Conservation (phyloP, 2,113 vertebrate genomes). For the Pseudois nayaur region DNA sequence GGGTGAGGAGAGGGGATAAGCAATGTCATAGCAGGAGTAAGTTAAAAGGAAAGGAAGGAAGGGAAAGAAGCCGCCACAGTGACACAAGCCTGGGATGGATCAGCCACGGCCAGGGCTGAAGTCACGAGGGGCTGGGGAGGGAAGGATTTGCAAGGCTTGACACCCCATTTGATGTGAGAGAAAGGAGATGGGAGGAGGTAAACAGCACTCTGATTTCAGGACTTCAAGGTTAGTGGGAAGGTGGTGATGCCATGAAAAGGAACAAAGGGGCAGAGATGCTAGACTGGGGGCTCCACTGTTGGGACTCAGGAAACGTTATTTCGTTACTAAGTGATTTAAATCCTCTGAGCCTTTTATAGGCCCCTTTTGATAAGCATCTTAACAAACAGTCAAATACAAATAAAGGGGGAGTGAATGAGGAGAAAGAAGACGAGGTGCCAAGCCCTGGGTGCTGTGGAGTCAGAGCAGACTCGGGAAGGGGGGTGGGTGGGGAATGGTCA, state of each 20-base stretch:
- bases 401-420: neutral
- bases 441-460: neutral
- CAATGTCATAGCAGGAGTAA: neutral
- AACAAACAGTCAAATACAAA: neutral
- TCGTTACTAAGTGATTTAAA: neutral
- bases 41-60: neutral
- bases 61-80: neutral
- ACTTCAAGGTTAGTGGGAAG: neutral
- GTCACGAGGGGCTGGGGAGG: neutral
- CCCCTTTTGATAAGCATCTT: neutral
- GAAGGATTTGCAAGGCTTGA: neutral
- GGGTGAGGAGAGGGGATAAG: neutral
- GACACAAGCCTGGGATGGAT: neutral
- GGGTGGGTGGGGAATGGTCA: neutral
- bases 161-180: neutral
- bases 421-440: neutral
- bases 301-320: neutral
- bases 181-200: neutral
- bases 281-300: neutral
- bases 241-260: neutral
- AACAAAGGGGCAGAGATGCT: neutral
- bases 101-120: neutral
- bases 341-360: neutral
- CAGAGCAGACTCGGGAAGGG: neutral
- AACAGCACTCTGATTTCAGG: neutral